These are phyloP conservation scores for Cryptomyrus ogoouensis DNA, from an alignment of 2,113 vertebrate species.

Conservation along the genomic window DNA sequence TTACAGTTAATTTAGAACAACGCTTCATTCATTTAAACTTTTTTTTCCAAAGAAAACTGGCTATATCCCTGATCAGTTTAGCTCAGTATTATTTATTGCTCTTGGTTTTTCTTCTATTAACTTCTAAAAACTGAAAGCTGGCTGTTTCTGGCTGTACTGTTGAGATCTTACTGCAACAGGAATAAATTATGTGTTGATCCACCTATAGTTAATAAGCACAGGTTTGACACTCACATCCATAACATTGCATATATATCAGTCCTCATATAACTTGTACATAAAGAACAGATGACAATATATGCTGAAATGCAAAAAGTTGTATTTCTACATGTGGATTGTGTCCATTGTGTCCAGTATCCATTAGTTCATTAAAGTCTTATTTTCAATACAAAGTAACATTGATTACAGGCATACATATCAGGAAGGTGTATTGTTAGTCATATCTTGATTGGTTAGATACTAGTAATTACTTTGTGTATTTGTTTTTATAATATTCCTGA, in stretches of 20 bases:
- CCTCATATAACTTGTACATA: not conserved
- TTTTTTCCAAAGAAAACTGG: not conserved
- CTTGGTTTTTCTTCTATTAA: not conserved
- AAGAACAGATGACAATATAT: not conserved
- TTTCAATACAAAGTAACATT: not conserved
- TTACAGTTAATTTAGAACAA: not conserved
- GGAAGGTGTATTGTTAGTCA: not conserved
- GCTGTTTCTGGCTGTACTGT: not conserved
- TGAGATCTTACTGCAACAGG: not conserved
- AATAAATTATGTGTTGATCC: not conserved
- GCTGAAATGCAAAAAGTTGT: not conserved
- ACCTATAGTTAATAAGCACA: not conserved
- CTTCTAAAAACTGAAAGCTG: not conserved
- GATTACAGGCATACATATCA: not conserved
- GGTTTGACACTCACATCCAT: not conserved
- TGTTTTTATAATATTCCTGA: not conserved
- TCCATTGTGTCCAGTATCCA: not conserved
- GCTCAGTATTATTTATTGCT: not conserved
- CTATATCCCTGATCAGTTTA: not conserved
- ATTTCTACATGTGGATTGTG: not conserved
- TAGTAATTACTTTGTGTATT: not conserved
- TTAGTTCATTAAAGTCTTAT: not conserved
- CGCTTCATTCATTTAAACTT: not conserved
- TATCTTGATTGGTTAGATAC: not conserved
- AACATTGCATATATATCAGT: not conserved